Evolutionary conservation across 2,888 invertebrate genomes (phyloP).

Genomic region (Esperia sulphurella): DNA sequence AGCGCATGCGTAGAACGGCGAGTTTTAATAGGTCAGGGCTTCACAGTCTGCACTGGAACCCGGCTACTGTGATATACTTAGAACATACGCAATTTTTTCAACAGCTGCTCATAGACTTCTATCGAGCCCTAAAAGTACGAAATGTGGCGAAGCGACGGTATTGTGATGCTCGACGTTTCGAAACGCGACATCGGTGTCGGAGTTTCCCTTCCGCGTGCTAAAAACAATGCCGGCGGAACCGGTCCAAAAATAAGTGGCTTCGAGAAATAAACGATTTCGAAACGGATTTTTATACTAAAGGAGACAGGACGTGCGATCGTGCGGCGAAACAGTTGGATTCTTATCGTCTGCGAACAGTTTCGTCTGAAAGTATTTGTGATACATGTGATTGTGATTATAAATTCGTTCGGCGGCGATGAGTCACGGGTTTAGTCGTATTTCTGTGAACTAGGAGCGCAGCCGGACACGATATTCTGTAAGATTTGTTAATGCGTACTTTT

Average conservation of each 20-base stretch:
- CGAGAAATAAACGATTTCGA: slow-evolving; percentile 35
- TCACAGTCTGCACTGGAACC: slow-evolving; percentile 65
- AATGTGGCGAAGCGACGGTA: slow-evolving; percentile 26
- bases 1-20: slow-evolving; percentile 64
- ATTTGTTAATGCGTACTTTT: slow-evolving; percentile 26
- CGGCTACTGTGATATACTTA: slow-evolving; percentile 56
- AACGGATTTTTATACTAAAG: slow-evolving; percentile 31
- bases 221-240: slow-evolving; percentile 27
- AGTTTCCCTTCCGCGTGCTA: slow-evolving; percentile 32
- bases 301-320: slow-evolving; percentile 34
- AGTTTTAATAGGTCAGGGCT: slow-evolving; percentile 68
- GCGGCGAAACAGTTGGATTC: slow-evolving; percentile 21
- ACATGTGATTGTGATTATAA: slow-evolving; percentile 40
- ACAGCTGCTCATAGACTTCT: slow-evolving; percentile 18
- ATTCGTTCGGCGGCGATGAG: slow-evolving; percentile 38
- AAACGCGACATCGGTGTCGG: slow-evolving; percentile 5
- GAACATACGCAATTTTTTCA: slow-evolving; percentile 46
- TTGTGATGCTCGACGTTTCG: slow-evolving; percentile 17
- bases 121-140: slow-evolving; percentile 18
- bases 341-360: slow-evolving; percentile 21
- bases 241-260: slow-evolving; percentile 43
- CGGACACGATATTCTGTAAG: slow-evolving; percentile 22
- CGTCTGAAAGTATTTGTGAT: slow-evolving; percentile 35
- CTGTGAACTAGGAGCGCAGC: slow-evolving; percentile 29
- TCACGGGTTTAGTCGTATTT: slow-evolving; percentile 37